Evolutionary conservation across 2,797 vertebrate species (phyloP), one percentile per base, ranked within the genome.

Genomic region (Alca torda): DNA sequence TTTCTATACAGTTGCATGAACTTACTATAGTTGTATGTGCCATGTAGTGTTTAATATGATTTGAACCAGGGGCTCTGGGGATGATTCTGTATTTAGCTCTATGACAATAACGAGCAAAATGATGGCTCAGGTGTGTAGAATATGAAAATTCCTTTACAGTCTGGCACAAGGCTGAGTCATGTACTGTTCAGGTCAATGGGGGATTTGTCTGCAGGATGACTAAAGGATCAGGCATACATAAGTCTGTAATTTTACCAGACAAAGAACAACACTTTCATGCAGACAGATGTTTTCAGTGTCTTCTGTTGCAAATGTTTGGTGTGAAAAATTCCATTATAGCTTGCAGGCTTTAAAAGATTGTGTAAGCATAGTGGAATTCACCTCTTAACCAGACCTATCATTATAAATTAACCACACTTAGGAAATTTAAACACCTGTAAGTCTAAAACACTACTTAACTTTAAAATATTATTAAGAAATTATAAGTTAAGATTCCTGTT

Each of bases 371-470:
- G 77, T 91, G 93, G 94, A 96, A 97, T 96, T 97, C 78, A 94
- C 83, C 75, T 90, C 56, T 95, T 95, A 88, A 86, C 65, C 60
- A 96, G 90, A 96, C 61, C 77, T 88, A 96, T 93, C 87, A 97
- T 96, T 96, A 95, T 90, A 96, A 97, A 96, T 97, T 96, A 97
- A 87, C 59, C 67, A 93, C 46, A 90, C 90, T 96, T 87, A 59
- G 84, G 93, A 97, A 95, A 95, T 64, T 84, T 96, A 94, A 97
- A 97, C 91, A 98, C 82, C 84, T 97, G 87, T 87, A 96, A 94
- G 69, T 95, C 74, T 54, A 96, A 97, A 96, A 94, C 64, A 82
- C 39, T 78, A 87, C 69, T 96, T 96, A 93, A 91, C 60, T 84
- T 69, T 54, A 96, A 96, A 97, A 97, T 68, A 87, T 90, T 79